Evolutionary conservation across 2,113 vertebrate genomes (phyloP).

Genomic region (Rostratula benghalensis): DNA sequence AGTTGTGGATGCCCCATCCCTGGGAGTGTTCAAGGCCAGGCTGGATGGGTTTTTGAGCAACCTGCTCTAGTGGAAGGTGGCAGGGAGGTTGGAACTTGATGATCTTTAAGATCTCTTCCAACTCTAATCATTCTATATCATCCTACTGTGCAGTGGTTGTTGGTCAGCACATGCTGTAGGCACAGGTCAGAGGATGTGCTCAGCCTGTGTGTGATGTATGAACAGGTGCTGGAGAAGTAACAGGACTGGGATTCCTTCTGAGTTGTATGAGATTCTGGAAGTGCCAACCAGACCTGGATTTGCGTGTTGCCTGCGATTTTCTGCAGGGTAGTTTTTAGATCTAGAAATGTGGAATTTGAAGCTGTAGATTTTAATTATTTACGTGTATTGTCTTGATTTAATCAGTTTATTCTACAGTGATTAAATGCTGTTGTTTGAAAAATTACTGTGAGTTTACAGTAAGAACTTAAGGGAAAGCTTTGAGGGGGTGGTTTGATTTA

Average conservation of each 20-base stretch:
- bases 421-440: background rate
- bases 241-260: background rate
- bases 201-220: background rate
- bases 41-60: too few species aligned
- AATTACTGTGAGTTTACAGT: background rate
- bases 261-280: background rate
- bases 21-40: too few species aligned
- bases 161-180: background rate
- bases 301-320: accelerated
- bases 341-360: background rate
- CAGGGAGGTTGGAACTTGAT: too few species aligned
- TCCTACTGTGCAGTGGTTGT: background rate
- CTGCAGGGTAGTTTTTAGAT: background rate
- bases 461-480: background rate
- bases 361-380: background rate
- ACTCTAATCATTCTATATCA: too few species aligned
- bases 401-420: background rate
- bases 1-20: too few species aligned
- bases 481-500: background rate
- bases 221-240: background rate
- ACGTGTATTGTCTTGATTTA: background rate
- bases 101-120: too few species aligned
- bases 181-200: background rate
- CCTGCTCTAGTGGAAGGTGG: too few species aligned
- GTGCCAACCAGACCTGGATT: background rate